Conservation (phyloP, 2,113 vertebrate species). For the Tor tambroides region DNA sequence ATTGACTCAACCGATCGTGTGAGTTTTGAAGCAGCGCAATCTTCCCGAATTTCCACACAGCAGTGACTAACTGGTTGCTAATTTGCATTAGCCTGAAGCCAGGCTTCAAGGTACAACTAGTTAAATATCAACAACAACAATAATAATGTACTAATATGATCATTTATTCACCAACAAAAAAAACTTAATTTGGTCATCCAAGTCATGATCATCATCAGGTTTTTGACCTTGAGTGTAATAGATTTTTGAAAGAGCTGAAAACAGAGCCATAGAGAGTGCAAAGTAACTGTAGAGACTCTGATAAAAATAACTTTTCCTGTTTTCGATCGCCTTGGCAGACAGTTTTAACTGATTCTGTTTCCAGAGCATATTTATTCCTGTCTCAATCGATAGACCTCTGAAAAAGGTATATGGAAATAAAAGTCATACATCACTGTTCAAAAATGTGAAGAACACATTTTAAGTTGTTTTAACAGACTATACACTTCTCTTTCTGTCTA, state of each 20-base stretch:
- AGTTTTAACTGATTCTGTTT: background rate
- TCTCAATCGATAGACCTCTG: background rate
- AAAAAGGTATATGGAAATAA: background rate
- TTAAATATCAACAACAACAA: background rate
- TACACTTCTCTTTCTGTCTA: too few species aligned
- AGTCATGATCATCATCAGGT: background rate
- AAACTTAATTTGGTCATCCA: background rate
- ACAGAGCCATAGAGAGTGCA: background rate
- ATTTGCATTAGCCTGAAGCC: background rate
- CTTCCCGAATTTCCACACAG: too few species aligned
- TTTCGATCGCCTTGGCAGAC: background rate
- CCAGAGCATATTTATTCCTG: slow-evolving; percentile 18
- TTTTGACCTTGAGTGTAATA: slow-evolving; percentile 12
- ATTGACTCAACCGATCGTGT: too few species aligned
- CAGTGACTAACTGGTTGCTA: background rate
- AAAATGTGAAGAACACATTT: background rate
- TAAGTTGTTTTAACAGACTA: background rate
- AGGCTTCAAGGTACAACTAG: background rate
- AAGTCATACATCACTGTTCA: background rate
- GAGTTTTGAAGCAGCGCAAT: too few species aligned
- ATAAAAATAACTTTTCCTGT: slow-evolving; percentile 11
- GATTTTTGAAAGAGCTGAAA: background rate
- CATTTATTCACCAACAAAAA: background rate
- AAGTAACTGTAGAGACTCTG: background rate
- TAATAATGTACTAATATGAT: background rate